These are phyloP conservation scores for Sebastes dallii DNA, from an alignment of 2,797 vertebrate genomes.

Conservation along the genomic window DNA sequence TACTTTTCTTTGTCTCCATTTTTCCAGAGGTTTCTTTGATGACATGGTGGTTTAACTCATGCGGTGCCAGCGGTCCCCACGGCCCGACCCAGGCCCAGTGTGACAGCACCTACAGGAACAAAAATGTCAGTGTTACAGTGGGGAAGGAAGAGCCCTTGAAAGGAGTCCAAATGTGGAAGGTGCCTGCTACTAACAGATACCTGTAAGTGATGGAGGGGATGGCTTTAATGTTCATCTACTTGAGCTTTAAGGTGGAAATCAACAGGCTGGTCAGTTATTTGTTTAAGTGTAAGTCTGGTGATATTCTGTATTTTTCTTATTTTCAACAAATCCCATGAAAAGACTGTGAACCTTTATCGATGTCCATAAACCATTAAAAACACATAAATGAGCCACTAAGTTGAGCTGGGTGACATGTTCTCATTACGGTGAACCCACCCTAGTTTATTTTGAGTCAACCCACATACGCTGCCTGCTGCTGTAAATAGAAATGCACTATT, in stretches of 20 bases:
- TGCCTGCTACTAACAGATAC: slow-evolving; percentile 87
- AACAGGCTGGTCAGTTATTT: neutral
- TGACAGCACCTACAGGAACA: slow-evolving; percentile 86
- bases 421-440: neutral
- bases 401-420: neutral
- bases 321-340: neutral
- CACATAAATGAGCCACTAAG: neutral
- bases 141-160: slow-evolving; percentile 82
- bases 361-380: neutral
- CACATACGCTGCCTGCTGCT: neutral
- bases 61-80: slow-evolving; percentile 86
- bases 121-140: slow-evolving; percentile 84
- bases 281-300: neutral
- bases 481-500: neutral
- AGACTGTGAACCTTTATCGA: neutral
- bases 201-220: slow-evolving; percentile 74
- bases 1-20: neutral
- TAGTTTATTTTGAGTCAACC: neutral
- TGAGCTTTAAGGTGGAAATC: neutral
- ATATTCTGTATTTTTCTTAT: neutral
- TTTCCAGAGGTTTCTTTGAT: slow-evolving; percentile 80
- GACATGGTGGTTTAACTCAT: slow-evolving; percentile 88
- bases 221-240: neutral
- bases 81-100: slow-evolving; percentile 93
- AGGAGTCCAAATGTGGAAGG: slow-evolving; percentile 90